Conservation (phyloP, 2,113 vertebrate species). For the Ammospiza nelsoni region DNA sequence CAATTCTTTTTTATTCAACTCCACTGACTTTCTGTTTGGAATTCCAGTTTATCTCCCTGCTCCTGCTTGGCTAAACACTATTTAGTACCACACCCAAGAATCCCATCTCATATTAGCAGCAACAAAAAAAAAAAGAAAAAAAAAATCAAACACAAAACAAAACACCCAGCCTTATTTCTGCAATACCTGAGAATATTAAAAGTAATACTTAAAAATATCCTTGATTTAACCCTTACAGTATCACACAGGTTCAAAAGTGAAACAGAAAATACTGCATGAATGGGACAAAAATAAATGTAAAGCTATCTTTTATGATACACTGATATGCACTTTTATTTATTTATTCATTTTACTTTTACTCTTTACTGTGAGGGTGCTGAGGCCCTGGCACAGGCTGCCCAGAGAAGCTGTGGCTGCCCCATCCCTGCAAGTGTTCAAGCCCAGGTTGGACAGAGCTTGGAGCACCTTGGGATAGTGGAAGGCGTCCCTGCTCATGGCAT, state of each 20-base stretch:
- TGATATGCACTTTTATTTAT: neutral
- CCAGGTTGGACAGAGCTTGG: rapidly evolving
- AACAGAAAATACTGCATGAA: neutral
- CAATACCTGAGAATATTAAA: neutral
- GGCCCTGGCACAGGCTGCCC: neutral
- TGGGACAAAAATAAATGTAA: neutral
- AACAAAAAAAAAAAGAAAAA: neutral
- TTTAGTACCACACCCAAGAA: slow-evolving; percentile 5
- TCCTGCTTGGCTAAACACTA: neutral
- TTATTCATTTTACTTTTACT: neutral
- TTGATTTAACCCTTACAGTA: neutral
- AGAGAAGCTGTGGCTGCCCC: neutral
- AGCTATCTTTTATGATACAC: rapidly evolving
- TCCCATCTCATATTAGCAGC: neutral
- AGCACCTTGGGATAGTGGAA: rapidly evolving
- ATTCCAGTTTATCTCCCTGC: neutral
- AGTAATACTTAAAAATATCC: neutral
- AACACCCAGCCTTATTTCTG: neutral
- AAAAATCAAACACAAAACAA: neutral
- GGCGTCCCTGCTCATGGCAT: neutral
- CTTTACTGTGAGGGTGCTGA: neutral
- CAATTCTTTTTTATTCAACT: neutral
- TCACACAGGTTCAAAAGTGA: neutral
- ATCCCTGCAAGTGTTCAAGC: neutral
- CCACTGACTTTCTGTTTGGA: neutral